Evolutionary conservation across 1,140 invertebrate species (phyloP).

Genomic region (Capitella teleta): DNA sequence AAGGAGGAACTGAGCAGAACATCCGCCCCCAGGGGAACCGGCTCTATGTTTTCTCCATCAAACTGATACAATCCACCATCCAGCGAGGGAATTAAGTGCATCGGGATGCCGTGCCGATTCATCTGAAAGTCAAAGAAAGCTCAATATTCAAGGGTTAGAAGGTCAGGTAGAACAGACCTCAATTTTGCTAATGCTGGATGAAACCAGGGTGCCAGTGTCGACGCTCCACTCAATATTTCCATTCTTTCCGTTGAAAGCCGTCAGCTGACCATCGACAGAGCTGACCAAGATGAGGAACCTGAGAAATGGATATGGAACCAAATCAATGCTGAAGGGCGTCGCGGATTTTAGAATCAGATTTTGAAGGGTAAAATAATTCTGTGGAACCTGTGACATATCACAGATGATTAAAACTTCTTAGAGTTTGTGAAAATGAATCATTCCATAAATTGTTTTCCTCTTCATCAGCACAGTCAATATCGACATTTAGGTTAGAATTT

Average conservation of each 20-base stretch:
- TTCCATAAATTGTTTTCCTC: too few species aligned
- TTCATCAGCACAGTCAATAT: too few species aligned
- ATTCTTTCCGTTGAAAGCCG: constrained; percentile 59
- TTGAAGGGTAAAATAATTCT: too few species aligned
- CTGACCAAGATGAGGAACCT: constrained; percentile 61
- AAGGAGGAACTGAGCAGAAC: constrained; percentile 68
- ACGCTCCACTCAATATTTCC: constrained; percentile 65
- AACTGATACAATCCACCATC: constrained; percentile 81
- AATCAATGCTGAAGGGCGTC: too few species aligned
- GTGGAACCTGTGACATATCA: too few species aligned
- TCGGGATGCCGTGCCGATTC: constrained; percentile 70
- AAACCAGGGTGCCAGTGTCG: constrained; percentile 62
- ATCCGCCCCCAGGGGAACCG: constrained; percentile 72
- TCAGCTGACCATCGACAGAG: constrained; percentile 73
- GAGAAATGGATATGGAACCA: too few species aligned
- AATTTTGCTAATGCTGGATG: constrained; percentile 69
- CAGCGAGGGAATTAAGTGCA: constrained; percentile 79
- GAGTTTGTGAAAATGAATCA: too few species aligned
- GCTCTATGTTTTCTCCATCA: constrained; percentile 75
- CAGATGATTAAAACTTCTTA: too few species aligned
- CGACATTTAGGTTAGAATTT: too few species aligned
- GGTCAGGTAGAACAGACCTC: constrained; percentile 49
- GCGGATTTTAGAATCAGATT: too few species aligned
- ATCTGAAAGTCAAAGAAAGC: constrained; percentile 48
- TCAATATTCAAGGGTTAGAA: constrained; percentile 16